Conservation (phyloP, 2,113 vertebrate genomes). For the Solea senegalensis region DNA sequence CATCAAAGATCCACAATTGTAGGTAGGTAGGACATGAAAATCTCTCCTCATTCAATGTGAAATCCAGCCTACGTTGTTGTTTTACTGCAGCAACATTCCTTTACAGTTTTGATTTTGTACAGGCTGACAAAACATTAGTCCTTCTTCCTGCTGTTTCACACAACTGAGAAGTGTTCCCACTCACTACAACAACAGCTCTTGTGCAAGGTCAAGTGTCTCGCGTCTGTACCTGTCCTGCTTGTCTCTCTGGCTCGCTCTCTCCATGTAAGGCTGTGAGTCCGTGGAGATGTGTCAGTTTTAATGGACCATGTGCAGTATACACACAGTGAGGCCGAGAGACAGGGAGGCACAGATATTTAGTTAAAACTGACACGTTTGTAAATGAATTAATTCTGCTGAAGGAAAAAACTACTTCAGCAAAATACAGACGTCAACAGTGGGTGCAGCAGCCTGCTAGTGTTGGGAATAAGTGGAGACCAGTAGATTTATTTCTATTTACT, state of each 20-base stretch:
- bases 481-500: not conserved
- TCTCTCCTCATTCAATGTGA: not conserved
- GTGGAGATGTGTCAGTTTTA: slow-evolving; percentile 14
- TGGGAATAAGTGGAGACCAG: slow-evolving; percentile 5
- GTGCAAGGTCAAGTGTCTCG: slow-evolving; percentile 32
- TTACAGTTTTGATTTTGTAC: not conserved
- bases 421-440: not conserved
- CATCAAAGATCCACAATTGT: too few species aligned
- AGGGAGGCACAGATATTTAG: not conserved
- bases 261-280: slow-evolving; percentile 44
- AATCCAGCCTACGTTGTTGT: not conserved
- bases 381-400: not conserved
- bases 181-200: not conserved
- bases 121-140: slow-evolving; percentile 8
- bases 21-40: too few species aligned
- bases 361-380: not conserved
- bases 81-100: not conserved
- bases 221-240: slow-evolving; percentile 24
- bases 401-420: not conserved
- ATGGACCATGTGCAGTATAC: slow-evolving; percentile 19
- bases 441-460: not conserved
- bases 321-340: slow-evolving; percentile 13
- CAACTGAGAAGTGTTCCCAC: not conserved
- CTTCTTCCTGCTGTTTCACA: slow-evolving; percentile 2
- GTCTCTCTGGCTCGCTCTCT: slow-evolving; percentile 5